phyloP scores from a whole-genome alignment of 2,113 vertebrate species.

The Haliaeetus leucogaster region DNA sequence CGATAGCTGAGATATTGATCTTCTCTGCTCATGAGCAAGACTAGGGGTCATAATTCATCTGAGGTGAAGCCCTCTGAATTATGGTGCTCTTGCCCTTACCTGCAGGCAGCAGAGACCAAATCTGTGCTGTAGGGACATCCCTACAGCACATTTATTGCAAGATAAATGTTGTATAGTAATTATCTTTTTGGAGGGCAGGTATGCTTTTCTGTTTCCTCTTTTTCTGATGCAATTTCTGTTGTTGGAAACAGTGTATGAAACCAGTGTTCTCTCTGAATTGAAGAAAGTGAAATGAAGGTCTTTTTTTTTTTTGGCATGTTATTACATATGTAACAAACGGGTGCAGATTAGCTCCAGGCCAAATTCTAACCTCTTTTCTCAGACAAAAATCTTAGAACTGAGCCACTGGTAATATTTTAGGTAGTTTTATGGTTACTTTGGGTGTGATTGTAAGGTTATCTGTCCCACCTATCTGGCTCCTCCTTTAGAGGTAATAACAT shows the following conservation, averaged over 20 bases:
- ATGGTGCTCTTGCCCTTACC: not conserved
- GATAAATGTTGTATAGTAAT: not conserved
- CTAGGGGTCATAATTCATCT: not conserved
- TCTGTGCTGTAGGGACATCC: not conserved
- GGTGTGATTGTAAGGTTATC: not conserved
- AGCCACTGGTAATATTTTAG: not conserved
- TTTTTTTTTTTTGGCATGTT: not conserved
- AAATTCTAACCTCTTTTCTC: not conserved
- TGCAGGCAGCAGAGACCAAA: not conserved
- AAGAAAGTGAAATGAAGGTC: not conserved
- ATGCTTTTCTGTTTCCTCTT: not conserved
- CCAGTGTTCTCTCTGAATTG: not conserved
- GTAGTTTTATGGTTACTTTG: not conserved
- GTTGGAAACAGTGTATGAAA: not conserved
- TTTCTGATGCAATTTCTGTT: not conserved
- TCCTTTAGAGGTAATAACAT: not conserved
- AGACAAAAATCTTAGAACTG: not conserved
- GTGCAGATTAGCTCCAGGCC: not conserved
- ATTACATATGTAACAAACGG: not conserved
- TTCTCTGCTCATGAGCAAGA: not conserved
- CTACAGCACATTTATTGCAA: not conserved
- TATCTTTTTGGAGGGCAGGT: not conserved
- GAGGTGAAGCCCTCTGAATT: not conserved
- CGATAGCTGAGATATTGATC: not conserved
- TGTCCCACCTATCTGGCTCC: not conserved